Conservation (phyloP, 2,113 vertebrate genomes). For the Xyrauchen texanus region DNA sequence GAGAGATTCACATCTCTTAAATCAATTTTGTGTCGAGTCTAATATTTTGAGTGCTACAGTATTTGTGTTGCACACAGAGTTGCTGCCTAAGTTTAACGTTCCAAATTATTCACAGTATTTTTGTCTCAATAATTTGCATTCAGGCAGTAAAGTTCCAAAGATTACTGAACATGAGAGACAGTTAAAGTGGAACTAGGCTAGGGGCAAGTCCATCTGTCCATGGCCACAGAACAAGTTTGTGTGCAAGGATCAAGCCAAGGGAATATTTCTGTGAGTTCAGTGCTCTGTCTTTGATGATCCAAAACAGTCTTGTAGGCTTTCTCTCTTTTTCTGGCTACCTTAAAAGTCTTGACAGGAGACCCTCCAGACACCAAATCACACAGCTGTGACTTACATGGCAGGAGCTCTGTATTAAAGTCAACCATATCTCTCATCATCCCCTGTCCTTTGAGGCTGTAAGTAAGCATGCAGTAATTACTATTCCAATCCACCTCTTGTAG, state of each 20-base stretch:
- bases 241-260: neutral
- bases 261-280: neutral
- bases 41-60: no score
- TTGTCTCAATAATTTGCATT: neutral
- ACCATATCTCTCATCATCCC: constrained; percentile 45
- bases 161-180: neutral
- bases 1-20: no score
- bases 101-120: no score
- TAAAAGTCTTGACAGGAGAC: neutral
- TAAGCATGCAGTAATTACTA: constrained; percentile 44
- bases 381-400: constrained; percentile 48
- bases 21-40: no score
- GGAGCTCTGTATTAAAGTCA: constrained; percentile 7
- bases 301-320: neutral
- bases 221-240: neutral
- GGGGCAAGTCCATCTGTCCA: neutral
- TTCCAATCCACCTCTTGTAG: no score
- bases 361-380: constrained; percentile 47
- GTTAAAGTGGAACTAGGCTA: neutral
- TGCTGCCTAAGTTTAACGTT: no score
- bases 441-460: constrained; percentile 41
- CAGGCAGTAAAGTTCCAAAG: neutral
- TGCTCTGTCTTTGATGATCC: neutral
- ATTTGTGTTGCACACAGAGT: no score
- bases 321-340: neutral